Percentiles rank a stretch among this genome's conserved stretches.
These are phyloP conservation scores for Pemphredon lugubris DNA, from an alignment of 2,888 invertebrate species.

Conservation along the genomic window DNA sequence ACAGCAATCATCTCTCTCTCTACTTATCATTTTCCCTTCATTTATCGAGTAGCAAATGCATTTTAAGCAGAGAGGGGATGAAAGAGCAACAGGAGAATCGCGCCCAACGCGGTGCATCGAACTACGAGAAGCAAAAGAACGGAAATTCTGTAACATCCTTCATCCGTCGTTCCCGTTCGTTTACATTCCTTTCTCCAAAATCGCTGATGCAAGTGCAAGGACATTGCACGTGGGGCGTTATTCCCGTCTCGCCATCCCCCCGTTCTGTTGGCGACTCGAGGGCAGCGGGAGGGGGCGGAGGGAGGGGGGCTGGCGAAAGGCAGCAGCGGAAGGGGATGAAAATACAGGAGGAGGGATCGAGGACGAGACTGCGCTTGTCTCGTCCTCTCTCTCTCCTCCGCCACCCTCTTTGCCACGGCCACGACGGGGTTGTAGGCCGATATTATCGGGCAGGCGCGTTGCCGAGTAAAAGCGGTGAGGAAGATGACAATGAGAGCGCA, in stretches of 20 bases:
- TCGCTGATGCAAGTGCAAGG: slow-evolving; percentile 33
- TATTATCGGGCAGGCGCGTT: slow-evolving; percentile 68
- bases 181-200: slow-evolving; percentile 1
- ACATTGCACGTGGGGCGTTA: slow-evolving; percentile 51
- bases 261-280: not conserved
- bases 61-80: too few relatives aligned
- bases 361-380: slow-evolving; percentile 54
- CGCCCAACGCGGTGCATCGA: too few relatives aligned
- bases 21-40: too few relatives aligned
- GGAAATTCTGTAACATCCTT: not conserved
- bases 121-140: too few relatives aligned
- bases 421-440: slow-evolving; percentile 65
- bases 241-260: slow-evolving; percentile 38
- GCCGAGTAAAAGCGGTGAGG: slow-evolving; percentile 29
- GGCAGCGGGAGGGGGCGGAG: not conserved
- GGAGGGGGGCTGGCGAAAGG: slow-evolving; percentile 18
- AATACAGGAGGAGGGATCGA: slow-evolving; percentile 28
- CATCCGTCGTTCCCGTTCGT: too few relatives aligned
- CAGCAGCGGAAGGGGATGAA: slow-evolving; percentile 48
- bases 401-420: slow-evolving; percentile 37
- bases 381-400: slow-evolving; percentile 34
- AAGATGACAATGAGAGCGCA: slow-evolving; percentile 52
- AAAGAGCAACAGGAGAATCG: too few relatives aligned
- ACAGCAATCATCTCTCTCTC: too few relatives aligned
- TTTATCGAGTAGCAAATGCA: too few relatives aligned